These are phyloP conservation scores for Amniataba percoides DNA, from an alignment of 2,797 vertebrate species.

Conservation along the genomic window DNA sequence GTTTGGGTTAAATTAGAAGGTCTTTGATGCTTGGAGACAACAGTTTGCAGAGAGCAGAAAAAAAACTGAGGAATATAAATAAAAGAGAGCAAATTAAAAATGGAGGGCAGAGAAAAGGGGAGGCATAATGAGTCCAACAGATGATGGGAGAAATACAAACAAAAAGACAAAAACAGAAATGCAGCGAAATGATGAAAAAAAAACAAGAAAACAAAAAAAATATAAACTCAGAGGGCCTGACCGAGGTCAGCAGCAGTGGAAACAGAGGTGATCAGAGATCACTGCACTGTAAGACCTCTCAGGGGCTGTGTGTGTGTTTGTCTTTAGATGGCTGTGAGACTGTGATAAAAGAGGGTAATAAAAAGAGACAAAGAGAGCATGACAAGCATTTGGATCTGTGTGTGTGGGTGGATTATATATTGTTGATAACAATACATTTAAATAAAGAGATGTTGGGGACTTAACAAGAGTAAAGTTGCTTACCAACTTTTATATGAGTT, in stretches of 20 bases:
- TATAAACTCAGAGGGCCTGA: constrained; percentile 30
- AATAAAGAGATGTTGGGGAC: background rate
- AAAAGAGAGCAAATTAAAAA: constrained; percentile 50
- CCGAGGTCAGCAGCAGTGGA: constrained; percentile 31
- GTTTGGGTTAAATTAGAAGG: constrained; percentile 63
- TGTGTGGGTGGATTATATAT: constrained; percentile 12
- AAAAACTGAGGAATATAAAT: constrained; percentile 50
- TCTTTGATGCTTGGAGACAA: constrained; percentile 66
- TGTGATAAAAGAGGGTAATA: constrained; percentile 29
- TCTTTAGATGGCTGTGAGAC: constrained; percentile 20
- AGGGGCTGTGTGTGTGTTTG: constrained; percentile 14
- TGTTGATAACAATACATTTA: background rate
- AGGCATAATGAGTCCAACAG: constrained; percentile 50
- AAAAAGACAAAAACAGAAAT: constrained; percentile 49
- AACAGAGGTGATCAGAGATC: constrained; percentile 42
- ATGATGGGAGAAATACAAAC: constrained; percentile 48
- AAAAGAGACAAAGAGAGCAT: constrained; percentile 11
- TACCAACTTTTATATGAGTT: background rate
- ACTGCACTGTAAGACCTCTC: constrained; percentile 4
- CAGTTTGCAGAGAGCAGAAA: constrained; percentile 48
- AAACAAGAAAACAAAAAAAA: constrained; percentile 5
- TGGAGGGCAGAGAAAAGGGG: constrained; percentile 33
- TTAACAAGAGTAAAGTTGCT: background rate
- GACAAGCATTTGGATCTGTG: background rate
- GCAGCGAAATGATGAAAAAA: constrained; percentile 14